Evolutionary conservation across 2,797 vertebrate species (phyloP).

Genomic region (Pseudochirops cupreus): DNA sequence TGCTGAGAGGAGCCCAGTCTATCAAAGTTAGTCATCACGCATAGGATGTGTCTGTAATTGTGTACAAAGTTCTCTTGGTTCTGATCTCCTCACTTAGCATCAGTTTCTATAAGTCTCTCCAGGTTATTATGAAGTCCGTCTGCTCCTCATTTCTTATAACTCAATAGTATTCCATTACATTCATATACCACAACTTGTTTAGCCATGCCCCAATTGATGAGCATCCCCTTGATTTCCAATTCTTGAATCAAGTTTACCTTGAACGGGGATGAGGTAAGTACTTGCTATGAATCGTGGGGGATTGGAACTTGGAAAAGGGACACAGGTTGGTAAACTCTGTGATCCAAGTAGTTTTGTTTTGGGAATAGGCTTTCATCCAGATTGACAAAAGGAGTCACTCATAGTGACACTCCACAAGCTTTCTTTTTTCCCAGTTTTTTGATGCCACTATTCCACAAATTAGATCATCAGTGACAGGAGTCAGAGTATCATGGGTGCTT

Average conservation of each 20-base stretch:
- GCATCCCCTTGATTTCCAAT: too few species aligned
- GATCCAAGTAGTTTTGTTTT: not conserved
- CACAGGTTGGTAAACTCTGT: not conserved
- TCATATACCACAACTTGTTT: too few species aligned
- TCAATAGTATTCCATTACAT: too few species aligned
- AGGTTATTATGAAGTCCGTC: too few species aligned
- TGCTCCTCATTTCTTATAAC: too few species aligned
- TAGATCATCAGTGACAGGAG: not conserved
- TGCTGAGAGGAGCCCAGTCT: too few species aligned
- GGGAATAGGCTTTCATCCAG: not conserved
- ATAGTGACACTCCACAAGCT: not conserved
- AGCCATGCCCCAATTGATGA: too few species aligned
- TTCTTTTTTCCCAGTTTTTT: not conserved
- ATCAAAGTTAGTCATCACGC: too few species aligned
- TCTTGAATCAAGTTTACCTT: not conserved
- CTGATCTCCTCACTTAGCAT: too few species aligned
- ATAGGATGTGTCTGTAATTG: too few species aligned
- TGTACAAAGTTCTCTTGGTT: too few species aligned
- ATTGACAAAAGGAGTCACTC: not conserved
- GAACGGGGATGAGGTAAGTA: not conserved
- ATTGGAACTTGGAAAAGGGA: not conserved
- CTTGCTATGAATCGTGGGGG: not conserved
- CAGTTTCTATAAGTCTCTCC: too few species aligned
- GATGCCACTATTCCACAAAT: not conserved
- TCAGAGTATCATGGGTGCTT: not conserved